A percentile compares a stretch with the other conserved stretches of the same genome.
These are phyloP conservation scores for Falco berigora DNA, from an alignment of 2,797 vertebrate genomes.

Conservation along the genomic window DNA sequence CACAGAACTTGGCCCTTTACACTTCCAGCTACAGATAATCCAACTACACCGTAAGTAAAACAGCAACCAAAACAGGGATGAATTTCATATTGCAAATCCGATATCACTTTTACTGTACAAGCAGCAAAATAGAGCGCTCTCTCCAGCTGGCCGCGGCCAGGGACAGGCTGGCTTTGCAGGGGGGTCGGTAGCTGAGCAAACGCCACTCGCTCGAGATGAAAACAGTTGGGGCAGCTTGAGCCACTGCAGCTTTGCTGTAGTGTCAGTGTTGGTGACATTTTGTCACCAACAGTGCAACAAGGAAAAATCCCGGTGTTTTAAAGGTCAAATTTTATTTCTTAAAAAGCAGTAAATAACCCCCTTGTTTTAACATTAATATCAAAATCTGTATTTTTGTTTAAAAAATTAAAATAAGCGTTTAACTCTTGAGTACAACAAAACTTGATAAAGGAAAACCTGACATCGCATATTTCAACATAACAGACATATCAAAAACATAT, in stretches of 20 bases:
- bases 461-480: not conserved
- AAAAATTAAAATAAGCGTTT: not conserved
- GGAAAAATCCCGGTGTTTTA: fast-evolving
- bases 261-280: not conserved
- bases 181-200: not conserved
- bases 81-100: not conserved
- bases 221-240: not conserved
- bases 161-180: not conserved
- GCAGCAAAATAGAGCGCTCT: conserved; percentile 1
- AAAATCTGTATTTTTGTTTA: too few species aligned
- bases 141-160: not conserved
- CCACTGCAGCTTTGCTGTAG: not conserved
- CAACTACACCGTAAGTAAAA: not conserved
- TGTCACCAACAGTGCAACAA: not conserved
- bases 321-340: not conserved
- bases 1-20: not conserved
- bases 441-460: not conserved
- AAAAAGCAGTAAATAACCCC: not conserved
- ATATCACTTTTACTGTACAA: not conserved
- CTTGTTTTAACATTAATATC: too few species aligned
- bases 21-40: not conserved
- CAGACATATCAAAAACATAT: not conserved
- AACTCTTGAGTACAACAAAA: not conserved
- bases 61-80: not conserved
- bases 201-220: not conserved